phyloP scores from a whole-genome alignment of 2,113 vertebrate genomes.

The Vulpes ferrilata region DNA sequence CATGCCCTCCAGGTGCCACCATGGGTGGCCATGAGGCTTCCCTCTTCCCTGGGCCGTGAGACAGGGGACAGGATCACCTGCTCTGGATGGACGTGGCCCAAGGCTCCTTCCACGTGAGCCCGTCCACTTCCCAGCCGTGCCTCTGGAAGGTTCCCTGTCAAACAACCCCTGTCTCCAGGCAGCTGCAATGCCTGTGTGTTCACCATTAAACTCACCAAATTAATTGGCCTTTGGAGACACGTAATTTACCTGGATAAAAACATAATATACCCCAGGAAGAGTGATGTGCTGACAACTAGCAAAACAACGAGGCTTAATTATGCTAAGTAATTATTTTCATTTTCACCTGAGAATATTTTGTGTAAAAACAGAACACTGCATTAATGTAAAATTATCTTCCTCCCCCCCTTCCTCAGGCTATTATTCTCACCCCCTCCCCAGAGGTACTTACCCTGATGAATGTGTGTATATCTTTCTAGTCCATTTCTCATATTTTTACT shows the following conservation, averaged over 20 bases:
- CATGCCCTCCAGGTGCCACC: not conserved
- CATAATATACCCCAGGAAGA: not conserved
- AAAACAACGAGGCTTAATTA: not conserved
- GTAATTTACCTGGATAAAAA: not conserved
- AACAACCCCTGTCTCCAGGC: not conserved
- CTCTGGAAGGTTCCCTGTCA: not conserved
- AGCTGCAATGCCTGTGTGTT: not conserved
- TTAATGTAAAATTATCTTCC: not conserved
- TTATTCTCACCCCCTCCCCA: not conserved
- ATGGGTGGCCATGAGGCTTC: not conserved
- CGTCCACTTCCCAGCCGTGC: not conserved
- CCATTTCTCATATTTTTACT: not conserved
- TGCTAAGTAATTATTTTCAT: not conserved
- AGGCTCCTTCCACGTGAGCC: not conserved
- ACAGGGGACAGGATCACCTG: rapidly evolving
- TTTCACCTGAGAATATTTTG: not conserved
- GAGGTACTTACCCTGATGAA: not conserved
- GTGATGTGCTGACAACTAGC: not conserved
- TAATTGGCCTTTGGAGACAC: not conserved
- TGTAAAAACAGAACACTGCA: not conserved
- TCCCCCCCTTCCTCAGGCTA: not conserved
- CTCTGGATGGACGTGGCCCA: rapidly evolving
- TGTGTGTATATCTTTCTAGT: not conserved
- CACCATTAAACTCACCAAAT: not conserved
- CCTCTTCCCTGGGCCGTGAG: not conserved